Conservation (phyloP, 2,113 vertebrate genomes). For the Xenus cinereus region DNA sequence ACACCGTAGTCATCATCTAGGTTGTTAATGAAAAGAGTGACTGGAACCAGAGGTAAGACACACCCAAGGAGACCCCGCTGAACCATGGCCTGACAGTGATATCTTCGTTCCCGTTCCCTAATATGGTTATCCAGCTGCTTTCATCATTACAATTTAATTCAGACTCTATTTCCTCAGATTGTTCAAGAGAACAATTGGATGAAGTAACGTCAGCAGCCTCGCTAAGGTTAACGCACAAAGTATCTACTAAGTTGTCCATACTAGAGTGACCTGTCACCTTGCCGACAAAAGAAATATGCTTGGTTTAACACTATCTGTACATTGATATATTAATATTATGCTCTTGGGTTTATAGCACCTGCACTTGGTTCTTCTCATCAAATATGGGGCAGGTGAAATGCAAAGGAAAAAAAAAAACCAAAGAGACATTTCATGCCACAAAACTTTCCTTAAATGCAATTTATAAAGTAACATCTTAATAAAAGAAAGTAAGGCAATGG, state of each 20-base stretch:
- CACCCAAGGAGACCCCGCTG: background rate
- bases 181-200: background rate
- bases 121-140: background rate
- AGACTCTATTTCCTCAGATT: background rate
- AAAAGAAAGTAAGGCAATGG: background rate
- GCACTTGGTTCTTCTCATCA: background rate
- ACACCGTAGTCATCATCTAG: background rate
- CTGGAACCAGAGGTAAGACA: background rate
- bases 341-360: background rate
- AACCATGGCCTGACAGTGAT: fast-evolving
- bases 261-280: background rate
- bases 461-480: background rate
- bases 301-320: background rate
- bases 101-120: background rate
- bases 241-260: background rate
- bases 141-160: background rate
- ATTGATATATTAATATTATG: background rate
- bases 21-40: background rate
- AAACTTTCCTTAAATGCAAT: background rate
- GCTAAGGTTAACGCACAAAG: background rate
- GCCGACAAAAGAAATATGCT: fast-evolving
- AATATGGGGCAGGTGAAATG: fast-evolving
- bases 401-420: background rate
- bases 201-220: background rate
- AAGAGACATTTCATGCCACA: background rate